Base-by-base conservation (phyloP, 2,113 vertebrate genomes). In the Oreochromis niloticus region DNA sequence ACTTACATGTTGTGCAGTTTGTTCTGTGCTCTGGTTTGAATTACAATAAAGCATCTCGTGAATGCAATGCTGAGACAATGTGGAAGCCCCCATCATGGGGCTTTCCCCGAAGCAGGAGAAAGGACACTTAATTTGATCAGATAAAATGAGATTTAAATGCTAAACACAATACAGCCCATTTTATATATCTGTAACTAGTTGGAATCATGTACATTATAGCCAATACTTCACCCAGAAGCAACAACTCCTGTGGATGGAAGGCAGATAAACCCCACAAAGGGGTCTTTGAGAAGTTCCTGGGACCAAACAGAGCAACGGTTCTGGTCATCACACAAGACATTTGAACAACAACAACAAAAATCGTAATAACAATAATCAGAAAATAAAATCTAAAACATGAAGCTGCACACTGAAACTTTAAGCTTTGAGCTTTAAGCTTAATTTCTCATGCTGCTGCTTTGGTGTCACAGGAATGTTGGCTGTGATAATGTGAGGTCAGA, bases 91-190 rank as follows among this genome's bases (percentile, higher is more conserved):
- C 82, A 3, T 10, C 4, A 32, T n/a, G n/a, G 84, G 82, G 66
- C 32, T 89, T 88, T 52, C 91, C 89, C 89, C 24, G 6, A 6
- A 71, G 68, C 17, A 30, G 14, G 19, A 71, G 17, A 59, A 11
- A 30, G 27, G 61, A 71, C 57, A 83, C 27, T 56, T 91, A 43
- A 91, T 89, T 68, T 22, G 61, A 91, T 88, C 68, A 81, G 10
- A 79, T 63, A 14, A 43, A 50, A 63, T 59, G 22, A 43, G 32
- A 55, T 75, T 73, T 81, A 81, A 39, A 54, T 41, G 66, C 1
- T 36, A 56, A 82, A 86, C 30, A 39, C 9, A 48, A 75, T 85
- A 55, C 66, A 80, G 41, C 3, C 5, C 4, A 78, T 75, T 56
- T 34, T 11, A 57, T 55, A 34, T 5, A 24, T 56, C 63, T 80